A percentile compares a stretch with the other conserved stretches of the same genome.
Evolutionary conservation across 2,113 vertebrate species (phyloP).

Genomic region (Eublepharis macularius): DNA sequence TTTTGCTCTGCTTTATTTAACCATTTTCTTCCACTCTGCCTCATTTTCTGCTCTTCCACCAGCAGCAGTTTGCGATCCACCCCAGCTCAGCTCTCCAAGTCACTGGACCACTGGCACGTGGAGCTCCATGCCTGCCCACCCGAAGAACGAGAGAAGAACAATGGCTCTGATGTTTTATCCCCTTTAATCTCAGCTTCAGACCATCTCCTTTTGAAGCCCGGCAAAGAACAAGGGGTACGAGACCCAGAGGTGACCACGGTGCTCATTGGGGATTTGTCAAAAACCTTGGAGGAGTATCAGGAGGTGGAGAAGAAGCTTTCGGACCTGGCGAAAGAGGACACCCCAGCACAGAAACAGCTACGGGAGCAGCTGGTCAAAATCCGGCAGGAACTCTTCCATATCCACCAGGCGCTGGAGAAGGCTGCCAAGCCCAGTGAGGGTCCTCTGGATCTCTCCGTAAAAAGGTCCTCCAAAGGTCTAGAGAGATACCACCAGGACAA

Average conservation of each 20-base stretch:
- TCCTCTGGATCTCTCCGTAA: conserved; percentile 92
- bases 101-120: conserved; percentile 66
- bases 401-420: conserved; percentile 87
- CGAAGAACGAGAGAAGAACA: conserved; percentile 45
- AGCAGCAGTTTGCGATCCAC: conserved; percentile 47
- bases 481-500: conserved; percentile 53
- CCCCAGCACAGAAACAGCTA: conserved; percentile 83
- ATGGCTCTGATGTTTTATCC: conserved; percentile 54
- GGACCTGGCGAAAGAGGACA: conserved; percentile 80
- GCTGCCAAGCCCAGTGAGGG: conserved; percentile 78
- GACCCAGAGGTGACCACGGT: conserved; percentile 71
- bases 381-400: conserved; percentile 88
- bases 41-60: conserved; percentile 17
- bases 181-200: conserved; percentile 41
- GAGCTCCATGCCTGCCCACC: conserved; percentile 46
- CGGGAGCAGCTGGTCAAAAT: conserved; percentile 92
- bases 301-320: conserved; percentile 87
- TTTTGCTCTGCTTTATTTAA: neutral
- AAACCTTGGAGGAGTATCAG: conserved; percentile 88
- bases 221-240: conserved; percentile 23
- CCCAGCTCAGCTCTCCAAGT: conserved; percentile 50
- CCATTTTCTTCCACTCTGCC: conserved; percentile 14
- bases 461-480: conserved; percentile 63
- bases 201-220: conserved; percentile 42
- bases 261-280: conserved; percentile 86